Evolutionary conservation across 1,140 invertebrate species (phyloP).

Genomic region (Mamestra configurata): DNA sequence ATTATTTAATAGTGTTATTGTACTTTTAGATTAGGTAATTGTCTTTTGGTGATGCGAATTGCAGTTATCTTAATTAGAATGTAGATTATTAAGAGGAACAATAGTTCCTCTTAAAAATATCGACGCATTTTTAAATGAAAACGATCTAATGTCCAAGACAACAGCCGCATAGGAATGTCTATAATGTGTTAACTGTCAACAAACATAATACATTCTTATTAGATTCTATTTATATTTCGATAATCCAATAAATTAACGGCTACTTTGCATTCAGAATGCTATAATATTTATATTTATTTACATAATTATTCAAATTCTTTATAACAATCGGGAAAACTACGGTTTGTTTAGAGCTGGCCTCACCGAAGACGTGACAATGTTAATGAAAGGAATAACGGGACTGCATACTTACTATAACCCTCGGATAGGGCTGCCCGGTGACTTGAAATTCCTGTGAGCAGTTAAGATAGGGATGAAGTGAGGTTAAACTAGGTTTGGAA

Average conservation of each 20-base stretch:
- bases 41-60: constrained; percentile 39
- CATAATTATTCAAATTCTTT: constrained; percentile 56
- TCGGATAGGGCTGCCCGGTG: constrained; percentile 16
- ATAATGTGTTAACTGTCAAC: constrained; percentile 21
- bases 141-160: not conserved
- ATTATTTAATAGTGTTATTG: constrained; percentile 46
- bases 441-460: constrained; percentile 1
- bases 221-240: constrained; percentile 5
- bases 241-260: constrained; percentile 20
- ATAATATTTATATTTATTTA: constrained; percentile 50
- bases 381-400: constrained; percentile 70
- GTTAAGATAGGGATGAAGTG: constrained; percentile 8
- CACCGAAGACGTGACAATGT: constrained; percentile 64
- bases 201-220: constrained; percentile 31
- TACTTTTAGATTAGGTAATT: constrained; percentile 43
- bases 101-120: not conserved
- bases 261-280: constrained; percentile 27
- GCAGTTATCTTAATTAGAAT: constrained; percentile 33
- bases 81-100: not conserved
- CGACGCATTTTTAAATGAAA: not conserved
- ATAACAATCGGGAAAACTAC: constrained; percentile 35
- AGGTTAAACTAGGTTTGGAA: constrained; percentile 2
- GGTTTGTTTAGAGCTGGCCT: constrained; percentile 1
- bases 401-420: constrained; percentile 37
- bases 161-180: constrained; percentile 1